A percentile compares a stretch with the other conserved stretches of the same genome.
phyloP scores from a whole-genome alignment of 2,888 invertebrate species.

The Acleris cristana region DNA sequence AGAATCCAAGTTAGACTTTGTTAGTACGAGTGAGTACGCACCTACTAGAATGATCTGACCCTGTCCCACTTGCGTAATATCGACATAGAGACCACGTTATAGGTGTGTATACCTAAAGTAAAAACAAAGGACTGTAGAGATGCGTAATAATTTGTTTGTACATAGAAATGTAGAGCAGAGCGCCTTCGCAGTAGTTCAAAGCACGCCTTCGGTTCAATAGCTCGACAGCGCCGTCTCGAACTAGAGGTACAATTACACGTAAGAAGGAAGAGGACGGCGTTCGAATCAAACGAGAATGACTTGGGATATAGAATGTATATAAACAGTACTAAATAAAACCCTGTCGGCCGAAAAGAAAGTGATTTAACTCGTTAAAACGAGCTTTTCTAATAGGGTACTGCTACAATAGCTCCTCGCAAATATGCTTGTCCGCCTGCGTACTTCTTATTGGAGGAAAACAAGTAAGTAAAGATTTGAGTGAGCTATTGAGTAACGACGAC shows the following conservation, averaged over 20 bases:
- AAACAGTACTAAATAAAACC: conserved; percentile 8
- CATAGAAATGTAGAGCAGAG: conserved; percentile 63
- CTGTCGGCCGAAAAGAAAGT: conserved; percentile 67
- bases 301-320: conserved; percentile 13
- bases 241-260: conserved; percentile 2
- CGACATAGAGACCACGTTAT: neutral
- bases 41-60: neutral
- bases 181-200: conserved; percentile 14
- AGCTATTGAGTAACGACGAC: too few species aligned
- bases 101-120: neutral
- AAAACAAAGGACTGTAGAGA: conserved; percentile 4
- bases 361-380: conserved; percentile 61
- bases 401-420: conserved; percentile 4
- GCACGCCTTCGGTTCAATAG: conserved; percentile 44
- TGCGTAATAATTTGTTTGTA: conserved; percentile 49
- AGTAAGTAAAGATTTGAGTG: too few species aligned
- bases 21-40: too few species aligned
- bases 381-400: conserved; percentile 43
- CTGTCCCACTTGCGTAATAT: neutral
- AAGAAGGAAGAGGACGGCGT: conserved; percentile 24
- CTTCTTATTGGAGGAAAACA: neutral
- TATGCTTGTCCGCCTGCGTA: neutral
- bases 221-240: conserved; percentile 50
- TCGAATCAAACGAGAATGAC: conserved; percentile 15
- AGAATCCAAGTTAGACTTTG: neutral